Evolutionary conservation across 2,888 invertebrate genomes (phyloP), one percentile per base, ranked within the genome.

Genomic region (Drosophila pseudotalamancana): DNA sequence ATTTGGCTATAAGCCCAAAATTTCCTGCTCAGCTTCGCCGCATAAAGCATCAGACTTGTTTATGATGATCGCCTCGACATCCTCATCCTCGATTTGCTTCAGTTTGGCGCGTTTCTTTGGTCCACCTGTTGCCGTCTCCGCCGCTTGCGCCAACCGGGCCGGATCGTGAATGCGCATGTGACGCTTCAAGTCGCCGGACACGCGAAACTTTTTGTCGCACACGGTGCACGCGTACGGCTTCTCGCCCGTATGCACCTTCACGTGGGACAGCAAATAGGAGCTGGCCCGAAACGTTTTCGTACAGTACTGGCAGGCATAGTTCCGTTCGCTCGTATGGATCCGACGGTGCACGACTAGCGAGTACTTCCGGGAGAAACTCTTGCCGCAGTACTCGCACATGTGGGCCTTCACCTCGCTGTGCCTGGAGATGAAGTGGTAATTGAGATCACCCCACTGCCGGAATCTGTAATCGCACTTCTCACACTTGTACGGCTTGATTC

Each of bases 331-430:
- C 0, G 97, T 97, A 90, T 97, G 97, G 43, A 97, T 97, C 51
- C 97, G 93, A 0, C 97, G 93, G 90, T 97, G 97, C 0, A 97
- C 94, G 48, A 95, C 96, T 45, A 97, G 91, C 0, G 97, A 97
- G 90, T 97, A 97, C 81, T 97, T 87, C 2, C 97, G 93, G 0
- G 97, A 96, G 91, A 97, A 97, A 87, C 96, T 95, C 88, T 97
- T 97, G 53, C 95, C 95, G 89, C 97, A 97, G 89, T 95, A 97
- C 87, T 97, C 97, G 89, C 97, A 97, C 88, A 97, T 97, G 90
- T 95, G 96, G 72, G 95, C 94, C 90, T 96, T 96, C 90, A 96
- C 93, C 39, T 94, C 94, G 6, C 96, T 95, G 89, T 97, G 97
- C 67, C 96, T 93, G 3, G 97, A 97, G 25, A 95, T 95, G 61